Evolutionary conservation across 2,888 invertebrate genomes (phyloP).

Genomic region (Agapostemon virescens): DNA sequence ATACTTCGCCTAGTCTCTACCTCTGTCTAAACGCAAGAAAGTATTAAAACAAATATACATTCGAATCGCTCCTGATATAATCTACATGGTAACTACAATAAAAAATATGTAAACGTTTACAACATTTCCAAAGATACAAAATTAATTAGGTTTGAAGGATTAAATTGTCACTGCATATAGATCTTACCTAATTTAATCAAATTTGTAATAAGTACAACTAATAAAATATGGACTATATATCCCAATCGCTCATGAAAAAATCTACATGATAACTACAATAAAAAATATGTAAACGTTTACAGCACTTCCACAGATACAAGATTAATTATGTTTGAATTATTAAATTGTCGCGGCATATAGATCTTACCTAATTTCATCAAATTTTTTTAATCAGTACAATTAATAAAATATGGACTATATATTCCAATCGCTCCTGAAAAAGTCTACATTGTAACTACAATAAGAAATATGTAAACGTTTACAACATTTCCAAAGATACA

Average conservation of each 20-base stretch:
- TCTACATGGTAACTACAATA: not conserved
- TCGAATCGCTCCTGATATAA: not conserved
- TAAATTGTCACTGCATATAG: not conserved
- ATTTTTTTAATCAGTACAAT: not conserved
- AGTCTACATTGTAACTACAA: not conserved
- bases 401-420: too few species aligned
- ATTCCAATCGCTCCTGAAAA: not conserved
- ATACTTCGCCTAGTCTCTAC: constrained; percentile 51
- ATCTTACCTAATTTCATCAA: too few species aligned
- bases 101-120: not conserved
- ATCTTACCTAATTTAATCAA: not conserved
- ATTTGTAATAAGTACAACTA: not conserved
- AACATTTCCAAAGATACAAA: not conserved
- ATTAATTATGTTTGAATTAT: too few species aligned
- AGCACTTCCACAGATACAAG: too few species aligned
- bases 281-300: too few species aligned
- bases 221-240: too few species aligned
- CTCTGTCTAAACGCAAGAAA: not conserved
- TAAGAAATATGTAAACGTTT: not conserved
- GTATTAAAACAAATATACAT: constrained; percentile 6
- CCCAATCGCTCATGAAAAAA: too few species aligned
- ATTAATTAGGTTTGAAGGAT: not conserved
- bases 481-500: not conserved
- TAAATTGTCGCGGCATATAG: too few species aligned
- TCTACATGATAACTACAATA: too few species aligned